These are phyloP conservation scores for Osmerus mordax DNA, from an alignment of 2,113 vertebrate genomes.

Conservation along the genomic window DNA sequence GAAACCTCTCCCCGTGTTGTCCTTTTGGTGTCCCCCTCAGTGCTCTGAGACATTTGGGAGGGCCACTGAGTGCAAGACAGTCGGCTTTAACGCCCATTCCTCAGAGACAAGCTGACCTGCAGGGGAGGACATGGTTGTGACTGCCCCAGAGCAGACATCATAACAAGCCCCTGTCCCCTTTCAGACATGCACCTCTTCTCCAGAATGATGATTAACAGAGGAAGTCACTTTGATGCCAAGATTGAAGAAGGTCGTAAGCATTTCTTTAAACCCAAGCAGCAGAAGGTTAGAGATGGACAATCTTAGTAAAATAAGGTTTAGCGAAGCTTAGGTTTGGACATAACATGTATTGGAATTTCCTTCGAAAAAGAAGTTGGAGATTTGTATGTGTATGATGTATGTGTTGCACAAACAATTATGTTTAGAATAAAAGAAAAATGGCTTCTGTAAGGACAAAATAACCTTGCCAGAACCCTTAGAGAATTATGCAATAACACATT, in stretches of 20 bases:
- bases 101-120: conserved; percentile 35
- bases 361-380: no score
- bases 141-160: conserved; percentile 35
- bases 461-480: no score
- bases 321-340: no score
- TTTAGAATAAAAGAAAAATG: no score
- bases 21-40: conserved; percentile 19
- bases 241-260: not conserved
- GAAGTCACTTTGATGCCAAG: not conserved
- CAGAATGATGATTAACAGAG: conserved; percentile 24
- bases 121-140: conserved; percentile 34
- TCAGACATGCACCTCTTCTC: conserved; percentile 4
- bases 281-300: no score
- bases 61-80: not conserved
- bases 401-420: no score
- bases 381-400: no score
- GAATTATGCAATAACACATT: no score
- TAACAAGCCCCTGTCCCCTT: conserved; percentile 23
- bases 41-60: not conserved
- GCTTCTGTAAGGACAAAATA: no score
- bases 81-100: not conserved
- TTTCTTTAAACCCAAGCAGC: no score
- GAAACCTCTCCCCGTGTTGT: not conserved
- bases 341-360: no score
- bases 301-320: no score